Base-by-base conservation (phyloP, 2,888 invertebrate genomes). In the Eledona agricola region DNA sequence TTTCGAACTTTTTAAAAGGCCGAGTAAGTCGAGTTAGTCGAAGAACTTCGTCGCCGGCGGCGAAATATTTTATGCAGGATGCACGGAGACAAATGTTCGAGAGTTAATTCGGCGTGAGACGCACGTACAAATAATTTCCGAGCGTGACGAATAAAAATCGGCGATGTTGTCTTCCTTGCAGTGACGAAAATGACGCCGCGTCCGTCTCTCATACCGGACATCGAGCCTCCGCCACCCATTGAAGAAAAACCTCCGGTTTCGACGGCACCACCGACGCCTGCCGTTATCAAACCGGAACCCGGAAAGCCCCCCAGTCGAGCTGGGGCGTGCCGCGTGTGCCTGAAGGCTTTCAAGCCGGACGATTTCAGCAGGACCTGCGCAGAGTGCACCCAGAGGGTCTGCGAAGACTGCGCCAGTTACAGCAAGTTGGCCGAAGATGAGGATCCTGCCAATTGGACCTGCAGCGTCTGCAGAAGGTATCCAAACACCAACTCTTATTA, bases 401-500 rank as follows among this genome's bases (percentile, higher is more conserved):
- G 94, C 76, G 94, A 94, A 76, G 94, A 94, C 77, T 94, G 94
- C 74, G 93, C 93, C 61, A 93, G 92, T 42, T 94, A 94, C 76
- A 93, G 93, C 63, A 90, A 91, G 69, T 83, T 89, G 49, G 86
- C 89, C 55, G 89, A 90, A 69, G 88, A 89, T 60, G 90, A 92
- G 69, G 90, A 92, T 68, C 85, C 87, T 77, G 90, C 91, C 60
- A 86, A 85, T 65, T 94, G 93, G 93, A 85, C 90, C 51, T 94
- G 93, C 77, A 93, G 92, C 61, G 92, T 93, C 9, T 94, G 93
- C 73, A 85, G 93, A 16, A 70, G 75, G 72, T n/a, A n/a, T n/a
- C n/a, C n/a, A n/a, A n/a, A n/a, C n/a, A n/a, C n/a, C n/a, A n/a
- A n/a, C n/a, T n/a, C n/a, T n/a, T n/a, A n/a, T n/a, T n/a, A n/a